Base-by-base conservation (phyloP, 2,797 vertebrate genomes). In the Eupleurogrammus muticus region DNA sequence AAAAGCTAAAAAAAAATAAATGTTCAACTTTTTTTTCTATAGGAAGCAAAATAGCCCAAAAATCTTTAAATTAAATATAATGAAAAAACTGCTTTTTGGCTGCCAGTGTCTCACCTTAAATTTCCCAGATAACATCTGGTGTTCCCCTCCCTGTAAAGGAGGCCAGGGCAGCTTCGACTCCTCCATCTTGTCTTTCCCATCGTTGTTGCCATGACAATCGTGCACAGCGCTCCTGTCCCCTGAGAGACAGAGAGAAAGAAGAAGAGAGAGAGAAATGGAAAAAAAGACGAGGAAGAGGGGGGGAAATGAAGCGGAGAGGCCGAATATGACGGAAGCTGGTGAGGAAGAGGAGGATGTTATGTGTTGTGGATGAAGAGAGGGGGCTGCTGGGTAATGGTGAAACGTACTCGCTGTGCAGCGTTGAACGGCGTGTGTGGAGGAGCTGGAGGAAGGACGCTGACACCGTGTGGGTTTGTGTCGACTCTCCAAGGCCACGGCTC, bases 181-280 rank as follows among this genome's bases (percentile, higher is more conserved):
- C 89, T 89, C 90, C 89, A 92, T 92, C 92, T 92, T 93, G 87
- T 90, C 90, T 92, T n/a, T 90, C 47, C 67, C 44, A 82, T 81
- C 70, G 48, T 90, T 90, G 94, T 95, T 94, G 92, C 92, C 92
- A 94, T 94, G 94, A 92, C 93, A 87, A 94, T 94, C 58, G 66
- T 90, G 86, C 85, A 89, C 81, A 83, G 83, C 66, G 71, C 86
- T 87, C 75, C 66, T 84, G 83, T 91, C 88, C 88, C 89, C 77
- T 14, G 86, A 89, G 87, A 86, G 70, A 80, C 51, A 1, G 74
- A 75, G 81, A 81, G 64, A 79, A 73, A 72, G 73, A 79, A 48
- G n/a, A n/a, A n/a, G n/a, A n/a, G 55, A 76, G 75, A 73, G 77
- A 80, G 73, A 86, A 86, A 76, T 70, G 57, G 77, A 80, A 79